Conservation (phyloP, 2,888 invertebrate species). For the Drosophila phalerata region DNA sequence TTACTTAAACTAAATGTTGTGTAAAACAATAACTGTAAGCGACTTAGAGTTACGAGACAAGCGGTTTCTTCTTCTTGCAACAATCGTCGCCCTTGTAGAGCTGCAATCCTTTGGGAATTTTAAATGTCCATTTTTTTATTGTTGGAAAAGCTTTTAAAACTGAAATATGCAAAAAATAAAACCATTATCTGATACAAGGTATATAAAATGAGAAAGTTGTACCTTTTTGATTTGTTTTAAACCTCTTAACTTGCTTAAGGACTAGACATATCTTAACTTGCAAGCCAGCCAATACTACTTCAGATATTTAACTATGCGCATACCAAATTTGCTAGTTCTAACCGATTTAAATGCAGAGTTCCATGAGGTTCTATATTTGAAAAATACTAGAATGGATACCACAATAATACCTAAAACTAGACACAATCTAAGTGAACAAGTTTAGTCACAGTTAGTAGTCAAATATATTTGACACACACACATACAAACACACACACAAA, state of each 20-base stretch:
- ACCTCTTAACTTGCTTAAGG: no score
- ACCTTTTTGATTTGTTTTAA: no score
- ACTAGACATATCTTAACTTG: neutral
- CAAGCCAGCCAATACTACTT: neutral
- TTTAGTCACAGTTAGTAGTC: constrained; percentile 15
- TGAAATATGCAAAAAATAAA: neutral
- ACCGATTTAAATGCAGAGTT: neutral
- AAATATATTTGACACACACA: constrained; percentile 8
- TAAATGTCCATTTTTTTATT: neutral
- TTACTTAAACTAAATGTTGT: constrained; percentile 25
- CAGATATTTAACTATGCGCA: neutral
- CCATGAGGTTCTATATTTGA: neutral
- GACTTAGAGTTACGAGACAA: neutral
- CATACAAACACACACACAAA: neutral
- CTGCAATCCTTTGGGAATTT: constrained; percentile 28
- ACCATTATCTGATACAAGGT: no score
- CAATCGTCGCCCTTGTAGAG: neutral
- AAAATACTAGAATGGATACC: neutral
- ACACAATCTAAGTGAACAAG: constrained; percentile 11
- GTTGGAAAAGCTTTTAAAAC: neutral
- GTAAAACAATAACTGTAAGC: constrained; percentile 1
- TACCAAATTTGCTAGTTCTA: neutral
- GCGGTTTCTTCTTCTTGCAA: neutral
- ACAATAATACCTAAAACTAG: neutral
- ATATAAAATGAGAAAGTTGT: no score